A percentile compares a stretch with the other conserved stretches of the same genome.
Conservation (phyloP, 2,113 vertebrate species). For the Spea bombifrons region DNA sequence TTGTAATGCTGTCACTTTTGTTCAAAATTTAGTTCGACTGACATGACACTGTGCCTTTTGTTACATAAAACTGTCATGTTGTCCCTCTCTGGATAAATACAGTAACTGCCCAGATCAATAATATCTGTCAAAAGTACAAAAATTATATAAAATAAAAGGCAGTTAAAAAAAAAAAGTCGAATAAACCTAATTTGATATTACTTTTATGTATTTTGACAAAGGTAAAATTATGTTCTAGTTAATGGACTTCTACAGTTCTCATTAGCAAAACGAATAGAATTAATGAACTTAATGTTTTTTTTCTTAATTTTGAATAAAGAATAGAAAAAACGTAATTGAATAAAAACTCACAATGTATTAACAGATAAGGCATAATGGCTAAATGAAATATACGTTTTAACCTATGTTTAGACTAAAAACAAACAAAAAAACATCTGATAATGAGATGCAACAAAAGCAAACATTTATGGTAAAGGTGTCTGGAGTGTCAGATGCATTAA, state of each 20-base stretch:
- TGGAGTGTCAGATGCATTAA: no score
- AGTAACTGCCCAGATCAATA: constrained; percentile 75
- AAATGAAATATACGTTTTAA: no score
- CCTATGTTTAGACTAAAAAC: no score
- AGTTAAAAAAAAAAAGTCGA: constrained; percentile 64
- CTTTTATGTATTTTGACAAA: background rate
- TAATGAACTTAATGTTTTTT: background rate
- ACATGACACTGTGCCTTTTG: constrained; percentile 78
- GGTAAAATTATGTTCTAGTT: background rate
- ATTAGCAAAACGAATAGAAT: background rate
- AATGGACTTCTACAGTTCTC: background rate
- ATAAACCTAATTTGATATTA: constrained; percentile 18
- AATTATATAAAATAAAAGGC: constrained; percentile 52
- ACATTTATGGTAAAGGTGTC: no score
- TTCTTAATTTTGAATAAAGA: background rate
- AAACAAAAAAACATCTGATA: no score
- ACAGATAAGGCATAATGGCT: no score
- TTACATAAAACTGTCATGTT: constrained; percentile 80
- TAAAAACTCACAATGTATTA: background rate
- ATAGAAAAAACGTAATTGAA: background rate
- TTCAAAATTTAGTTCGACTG: constrained; percentile 75
- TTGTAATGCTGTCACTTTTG: constrained; percentile 79
- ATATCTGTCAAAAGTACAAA: constrained; percentile 72
- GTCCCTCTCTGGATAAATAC: constrained; percentile 74
- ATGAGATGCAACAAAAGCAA: no score